These are phyloP conservation scores for Corticium candelabrum DNA, from an alignment of 37 sponge, comb jelly and placozoan species.

Conservation along the genomic window DNA sequence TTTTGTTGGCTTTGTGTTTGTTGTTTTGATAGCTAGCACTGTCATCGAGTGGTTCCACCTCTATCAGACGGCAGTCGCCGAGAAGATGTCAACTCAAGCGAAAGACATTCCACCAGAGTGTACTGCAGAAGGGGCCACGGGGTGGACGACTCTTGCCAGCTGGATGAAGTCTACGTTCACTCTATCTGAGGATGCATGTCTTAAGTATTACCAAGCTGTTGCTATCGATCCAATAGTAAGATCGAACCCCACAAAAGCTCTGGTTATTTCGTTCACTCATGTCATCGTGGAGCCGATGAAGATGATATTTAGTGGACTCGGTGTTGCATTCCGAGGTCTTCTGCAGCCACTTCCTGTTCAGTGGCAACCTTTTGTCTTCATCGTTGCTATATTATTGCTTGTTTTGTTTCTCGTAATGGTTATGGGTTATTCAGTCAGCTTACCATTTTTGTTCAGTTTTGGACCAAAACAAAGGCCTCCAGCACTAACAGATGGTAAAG, in stretches of 20 bases:
- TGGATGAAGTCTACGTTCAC: neutral
- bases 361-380: neutral
- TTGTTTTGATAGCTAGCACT: too few species aligned
- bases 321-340: neutral
- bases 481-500: too few species aligned
- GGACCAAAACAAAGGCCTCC: neutral
- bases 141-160: neutral
- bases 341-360: neutral
- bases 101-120: neutral
- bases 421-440: neutral
- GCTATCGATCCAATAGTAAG: neutral
- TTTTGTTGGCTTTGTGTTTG: too few species aligned
- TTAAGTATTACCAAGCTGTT: neutral
- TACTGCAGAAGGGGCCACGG: neutral
- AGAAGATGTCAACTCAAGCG: neutral
- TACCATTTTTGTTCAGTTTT: neutral
- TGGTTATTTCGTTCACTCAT: neutral
- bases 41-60: neutral
- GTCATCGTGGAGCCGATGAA: neutral
- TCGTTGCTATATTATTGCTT: neutral
- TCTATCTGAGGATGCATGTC: neutral
- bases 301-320: neutral
- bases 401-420: neutral
- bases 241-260: neutral
- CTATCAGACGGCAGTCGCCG: neutral